Base-by-base conservation (phyloP, 2,113 vertebrate species). In the Pangasianodon hypophthalmus region DNA sequence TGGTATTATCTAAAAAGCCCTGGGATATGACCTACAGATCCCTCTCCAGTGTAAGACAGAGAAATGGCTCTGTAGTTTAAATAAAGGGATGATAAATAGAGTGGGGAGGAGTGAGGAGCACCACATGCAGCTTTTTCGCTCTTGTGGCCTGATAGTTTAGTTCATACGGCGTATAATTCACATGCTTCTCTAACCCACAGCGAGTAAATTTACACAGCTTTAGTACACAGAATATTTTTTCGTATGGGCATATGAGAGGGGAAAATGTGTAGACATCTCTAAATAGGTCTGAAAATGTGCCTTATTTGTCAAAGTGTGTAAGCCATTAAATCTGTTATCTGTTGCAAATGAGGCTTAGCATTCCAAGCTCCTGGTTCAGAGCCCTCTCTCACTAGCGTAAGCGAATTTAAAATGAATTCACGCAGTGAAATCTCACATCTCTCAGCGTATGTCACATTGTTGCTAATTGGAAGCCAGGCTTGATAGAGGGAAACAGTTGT, bases 341-440 rank as follows among this genome's bases (percentile, higher is more conserved):
- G 85, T 87, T 90, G 92, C 88, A 87, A 88, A 90, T 92, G 89
- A 90, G 90, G 90, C 91, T 84, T 89, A 88, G 87, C 83, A 86
- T 92, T 89, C 88, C 83, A 79, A 67, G 86, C 91, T 85, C 83
- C 82, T 84, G 81, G 91, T 91, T 92, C 88, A 87, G 87, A 90
- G 83, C 87, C 86, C 85, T 91, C 79, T 71, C 73, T 87, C 87
- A 91, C 81, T 80, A 87, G 91, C 77, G 75, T 89, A 89, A 91
- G 92, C 91, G 60, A 92, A 92, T 91, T 90, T 87, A 85, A 91
- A 92, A 92, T 91, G 92, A 92, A 89, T 92, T 92, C 90, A 91
- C 87, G 79, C 89, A 73, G 89, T 86, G 91, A 90, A 91, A 90
- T 90, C 90, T 90, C 91, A 89, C 90, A 91, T 90, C 89, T 90